phyloP scores from a whole-genome alignment of 2,797 vertebrate genomes.

The Micrastur ruficollis region DNA sequence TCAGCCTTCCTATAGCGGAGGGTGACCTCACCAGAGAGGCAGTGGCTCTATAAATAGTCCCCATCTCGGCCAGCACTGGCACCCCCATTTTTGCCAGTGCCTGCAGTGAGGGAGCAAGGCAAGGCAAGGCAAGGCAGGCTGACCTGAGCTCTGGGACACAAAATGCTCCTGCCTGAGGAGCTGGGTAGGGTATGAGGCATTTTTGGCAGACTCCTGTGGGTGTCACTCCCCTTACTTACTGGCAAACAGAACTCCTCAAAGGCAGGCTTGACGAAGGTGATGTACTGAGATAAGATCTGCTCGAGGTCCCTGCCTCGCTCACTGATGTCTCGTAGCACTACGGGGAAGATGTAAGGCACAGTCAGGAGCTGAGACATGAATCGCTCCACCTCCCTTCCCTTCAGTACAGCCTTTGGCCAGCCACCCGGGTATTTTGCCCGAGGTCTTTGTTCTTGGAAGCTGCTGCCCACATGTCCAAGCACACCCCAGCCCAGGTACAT shows the following conservation, averaged over 20 bases:
- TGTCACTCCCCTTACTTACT: conserved; percentile 74
- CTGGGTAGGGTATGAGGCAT: background rate
- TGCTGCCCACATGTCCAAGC: background rate
- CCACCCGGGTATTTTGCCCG: rapidly evolving
- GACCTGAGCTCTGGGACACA: background rate
- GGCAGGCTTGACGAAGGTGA: conserved; percentile 93
- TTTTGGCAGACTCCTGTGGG: rapidly evolving
- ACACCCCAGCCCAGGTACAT: background rate
- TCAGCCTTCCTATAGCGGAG: background rate
- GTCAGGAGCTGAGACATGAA: background rate
- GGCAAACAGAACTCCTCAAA: conserved; percentile 97
- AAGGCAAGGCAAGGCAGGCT: background rate
- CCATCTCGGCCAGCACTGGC: background rate
- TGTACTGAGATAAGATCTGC: conserved; percentile 90
- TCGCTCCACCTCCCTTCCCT: background rate
- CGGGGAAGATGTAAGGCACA: background rate
- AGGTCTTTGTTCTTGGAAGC: background rate
- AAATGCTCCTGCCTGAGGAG: background rate
- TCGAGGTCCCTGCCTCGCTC: conserved; percentile 90
- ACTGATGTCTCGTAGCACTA: conserved; percentile 91
- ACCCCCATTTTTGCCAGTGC: background rate
- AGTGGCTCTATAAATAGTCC: background rate
- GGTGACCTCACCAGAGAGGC: background rate
- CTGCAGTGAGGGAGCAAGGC: background rate
- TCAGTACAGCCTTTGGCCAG: background rate